Evolutionary conservation across 1,140 invertebrate species (phyloP).

Genomic region (Calliopsis andreniformis): DNA sequence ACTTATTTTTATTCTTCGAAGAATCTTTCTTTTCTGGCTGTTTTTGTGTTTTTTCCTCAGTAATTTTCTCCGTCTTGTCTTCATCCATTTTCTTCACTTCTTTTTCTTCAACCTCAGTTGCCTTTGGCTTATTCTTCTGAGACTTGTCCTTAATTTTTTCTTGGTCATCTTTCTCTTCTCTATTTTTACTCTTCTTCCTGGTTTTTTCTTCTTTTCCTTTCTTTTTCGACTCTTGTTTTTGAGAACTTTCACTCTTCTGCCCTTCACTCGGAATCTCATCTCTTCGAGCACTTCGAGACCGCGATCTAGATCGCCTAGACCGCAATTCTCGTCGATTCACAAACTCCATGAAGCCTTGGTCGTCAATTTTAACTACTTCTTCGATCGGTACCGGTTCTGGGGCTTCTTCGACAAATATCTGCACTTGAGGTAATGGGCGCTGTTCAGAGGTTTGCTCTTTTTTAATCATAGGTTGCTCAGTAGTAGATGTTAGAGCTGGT

Average conservation of each 20-base stretch:
- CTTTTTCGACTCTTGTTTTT: slow-evolving; percentile 30
- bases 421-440: slow-evolving; percentile 73
- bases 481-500: background rate
- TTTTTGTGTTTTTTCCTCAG: slow-evolving; percentile 1
- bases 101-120: background rate
- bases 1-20: slow-evolving; percentile 7
- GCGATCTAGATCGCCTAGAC: slow-evolving; percentile 78
- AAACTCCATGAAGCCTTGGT: slow-evolving; percentile 81
- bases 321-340: slow-evolving; percentile 78
- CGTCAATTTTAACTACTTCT: slow-evolving; percentile 76
- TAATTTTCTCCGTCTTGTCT: slow-evolving; percentile 6
- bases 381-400: slow-evolving; percentile 69
- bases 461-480: slow-evolving; percentile 21
- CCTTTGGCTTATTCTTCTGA: slow-evolving; percentile 3
- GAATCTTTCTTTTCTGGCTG: background rate
- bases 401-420: slow-evolving; percentile 77
- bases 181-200: slow-evolving; percentile 48
- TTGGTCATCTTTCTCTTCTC: slow-evolving; percentile 24
- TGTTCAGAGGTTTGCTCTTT: slow-evolving; percentile 35
- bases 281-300: slow-evolving; percentile 72
- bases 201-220: slow-evolving; percentile 24
- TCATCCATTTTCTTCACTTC: slow-evolving; percentile 4
- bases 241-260: background rate
- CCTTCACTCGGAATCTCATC: slow-evolving; percentile 23
- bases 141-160: slow-evolving; percentile 8